Conservation (phyloP, 2,113 vertebrate species). For the Trichechus manatus region DNA sequence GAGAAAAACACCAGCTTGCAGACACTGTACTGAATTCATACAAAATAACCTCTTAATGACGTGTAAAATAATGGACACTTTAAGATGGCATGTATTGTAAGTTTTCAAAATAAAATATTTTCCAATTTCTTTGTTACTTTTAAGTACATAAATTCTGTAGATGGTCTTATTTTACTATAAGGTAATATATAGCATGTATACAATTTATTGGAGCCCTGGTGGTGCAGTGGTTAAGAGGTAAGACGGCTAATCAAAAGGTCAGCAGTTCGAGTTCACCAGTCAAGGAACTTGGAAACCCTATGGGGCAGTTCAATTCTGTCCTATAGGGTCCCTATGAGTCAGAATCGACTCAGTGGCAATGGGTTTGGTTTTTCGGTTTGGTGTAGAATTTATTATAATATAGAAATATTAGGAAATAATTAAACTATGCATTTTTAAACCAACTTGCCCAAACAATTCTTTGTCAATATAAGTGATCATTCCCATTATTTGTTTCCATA, state of each 20-base stretch:
- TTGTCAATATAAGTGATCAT: neutral
- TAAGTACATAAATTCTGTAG: neutral
- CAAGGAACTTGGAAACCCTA: too few relatives aligned
- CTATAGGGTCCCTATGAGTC: too few relatives aligned
- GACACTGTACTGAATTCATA: neutral
- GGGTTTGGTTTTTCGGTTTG: too few relatives aligned
- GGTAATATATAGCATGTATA: neutral
- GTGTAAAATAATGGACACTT: neutral
- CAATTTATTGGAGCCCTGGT: neutral
- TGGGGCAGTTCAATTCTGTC: too few relatives aligned
- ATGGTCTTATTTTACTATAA: neutral
- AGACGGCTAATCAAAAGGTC: too few relatives aligned
- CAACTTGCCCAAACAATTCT: neutral
- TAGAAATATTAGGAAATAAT: neutral
- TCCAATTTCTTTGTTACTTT: neutral
- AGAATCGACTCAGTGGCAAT: too few relatives aligned
- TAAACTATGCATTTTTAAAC: neutral
- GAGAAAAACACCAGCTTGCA: neutral
- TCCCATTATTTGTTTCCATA: neutral
- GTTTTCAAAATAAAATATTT: conserved; percentile 22
- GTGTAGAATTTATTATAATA: neutral
- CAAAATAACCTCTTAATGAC: neutral
- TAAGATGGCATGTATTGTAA: neutral
- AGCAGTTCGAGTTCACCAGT: too few relatives aligned
- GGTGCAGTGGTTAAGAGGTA: too few relatives aligned